Evolutionary conservation across 2,888 invertebrate species (phyloP).

Genomic region (Nomada ruficornis): DNA sequence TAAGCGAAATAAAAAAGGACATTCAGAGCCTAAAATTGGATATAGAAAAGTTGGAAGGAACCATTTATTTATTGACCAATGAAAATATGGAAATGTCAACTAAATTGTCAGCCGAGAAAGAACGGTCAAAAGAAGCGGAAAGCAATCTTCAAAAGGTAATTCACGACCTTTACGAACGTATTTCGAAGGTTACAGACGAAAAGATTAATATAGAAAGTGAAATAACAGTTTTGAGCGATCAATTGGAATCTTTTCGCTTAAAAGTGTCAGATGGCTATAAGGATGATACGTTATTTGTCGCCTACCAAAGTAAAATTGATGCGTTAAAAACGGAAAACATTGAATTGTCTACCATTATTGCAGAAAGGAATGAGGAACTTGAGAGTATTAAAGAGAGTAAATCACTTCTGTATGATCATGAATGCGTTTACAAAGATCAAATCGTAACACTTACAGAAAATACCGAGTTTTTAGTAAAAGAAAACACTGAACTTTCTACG

Average conservation of each 20-base stretch:
- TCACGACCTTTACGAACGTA: constrained; percentile 67
- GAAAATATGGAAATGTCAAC: constrained; percentile 78
- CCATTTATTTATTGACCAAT: constrained; percentile 73
- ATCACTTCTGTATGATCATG: constrained; percentile 70
- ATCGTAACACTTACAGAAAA: constrained; percentile 56
- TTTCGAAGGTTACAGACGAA: constrained; percentile 68
- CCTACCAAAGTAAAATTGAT: constrained; percentile 70
- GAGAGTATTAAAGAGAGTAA: constrained; percentile 74
- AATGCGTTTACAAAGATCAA: constrained; percentile 74
- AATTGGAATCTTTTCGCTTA: constrained; percentile 55
- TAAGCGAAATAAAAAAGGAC: constrained; percentile 76
- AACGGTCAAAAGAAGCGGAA: constrained; percentile 37
- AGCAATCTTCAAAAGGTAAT: constrained; percentile 62
- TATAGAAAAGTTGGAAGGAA: constrained; percentile 75
- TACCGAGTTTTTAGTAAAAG: constrained; percentile 65
- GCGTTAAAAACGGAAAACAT: constrained; percentile 73
- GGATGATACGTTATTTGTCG: constrained; percentile 60
- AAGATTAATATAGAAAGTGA: constrained; percentile 67
- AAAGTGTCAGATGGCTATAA: constrained; percentile 35
- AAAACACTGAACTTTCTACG: constrained; percentile 75
- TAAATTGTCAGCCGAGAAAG: constrained; percentile 72
- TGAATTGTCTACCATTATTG: constrained; percentile 86
- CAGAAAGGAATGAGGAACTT: constrained; percentile 85
- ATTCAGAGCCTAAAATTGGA: constrained; percentile 74
- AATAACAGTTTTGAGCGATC: constrained; percentile 55